Conservation (phyloP, 2,888 invertebrate species). For the Alentia gelatinosa region DNA sequence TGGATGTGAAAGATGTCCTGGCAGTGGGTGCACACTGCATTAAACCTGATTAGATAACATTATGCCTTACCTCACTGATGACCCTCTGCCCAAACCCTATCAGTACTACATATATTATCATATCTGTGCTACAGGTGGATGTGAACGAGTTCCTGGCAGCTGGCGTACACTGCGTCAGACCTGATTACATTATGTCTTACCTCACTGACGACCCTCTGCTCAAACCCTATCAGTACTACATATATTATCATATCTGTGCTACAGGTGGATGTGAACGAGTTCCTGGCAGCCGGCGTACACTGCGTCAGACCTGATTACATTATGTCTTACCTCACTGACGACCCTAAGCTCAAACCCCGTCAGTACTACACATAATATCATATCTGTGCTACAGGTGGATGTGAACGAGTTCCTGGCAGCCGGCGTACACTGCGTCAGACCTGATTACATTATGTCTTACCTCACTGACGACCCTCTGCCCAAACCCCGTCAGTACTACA, state of each 20-base stretch:
- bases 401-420: slow-evolving; percentile 83
- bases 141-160: slow-evolving; percentile 83
- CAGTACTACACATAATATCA: slow-evolving; percentile 70
- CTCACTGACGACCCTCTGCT: slow-evolving; percentile 80
- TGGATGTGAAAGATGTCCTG: slow-evolving; percentile 84
- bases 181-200: slow-evolving; percentile 85
- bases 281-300: slow-evolving; percentile 83
- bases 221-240: no score
- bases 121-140: slow-evolving; percentile 81
- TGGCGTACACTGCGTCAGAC: slow-evolving; percentile 85
- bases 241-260: no score
- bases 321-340: slow-evolving; percentile 83
- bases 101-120: no score
- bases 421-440: slow-evolving; percentile 85
- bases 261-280: slow-evolving; percentile 83
- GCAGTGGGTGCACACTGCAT: slow-evolving; percentile 84
- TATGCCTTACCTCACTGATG: slow-evolving; percentile 83
- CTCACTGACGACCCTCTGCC: slow-evolving; percentile 80
- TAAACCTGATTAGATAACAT: slow-evolving; percentile 85
- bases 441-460: slow-evolving; percentile 85
- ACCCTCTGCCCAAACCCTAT: no score
- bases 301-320: slow-evolving; percentile 86
- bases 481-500: slow-evolving; percentile 67
- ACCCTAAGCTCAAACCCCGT: slow-evolving; percentile 68
- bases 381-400: slow-evolving; percentile 81